Evolutionary conservation across 2,797 vertebrate species (phyloP), one percentile per base, ranked within the genome.

Genomic region (Microcaecilia unicolor): DNA sequence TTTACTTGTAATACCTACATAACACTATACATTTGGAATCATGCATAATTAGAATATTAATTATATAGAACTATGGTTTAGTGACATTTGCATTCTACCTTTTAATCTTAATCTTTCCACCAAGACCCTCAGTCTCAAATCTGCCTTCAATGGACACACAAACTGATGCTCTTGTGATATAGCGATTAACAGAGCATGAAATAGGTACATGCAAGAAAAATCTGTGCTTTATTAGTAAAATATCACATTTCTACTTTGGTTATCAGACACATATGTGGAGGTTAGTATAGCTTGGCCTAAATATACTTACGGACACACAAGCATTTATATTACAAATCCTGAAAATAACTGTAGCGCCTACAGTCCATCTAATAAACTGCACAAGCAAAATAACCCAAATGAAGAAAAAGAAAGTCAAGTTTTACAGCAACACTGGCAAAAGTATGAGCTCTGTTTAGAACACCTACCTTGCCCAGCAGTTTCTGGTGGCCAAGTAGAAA

Each of bases 21-120:
- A 67, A 74, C 58, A 80, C 67, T 61, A 66, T 43, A 74, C 60
- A 59, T 55, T 62, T 61, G 64, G 43, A 67, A 48, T 64, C 75
- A 84, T 83, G 81, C 78, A 74, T 72, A 63, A 75, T 64, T 67
- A 76, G 58, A 64, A 66, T 67, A 54, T 68, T 67, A 67, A 37
- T 53, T 62, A 55, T 76, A 41, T 48, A 77, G 51, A 44, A 46
- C 52, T 43, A 61, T 57, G 60, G 54, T 65, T 64, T 68, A 51
- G 55, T 66, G 59, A 49, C 58, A 67, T 48, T 47, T 49, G 61
- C 37, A 64, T 72, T 49, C n/a, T n/a, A n/a, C n/a, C 5, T 18
- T 62, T 51, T 61, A 49, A 64, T 48, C 48, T 48, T 4, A 31
- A 30, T 35, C 37, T 52, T 55, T 30, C 11, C 19, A 36, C 60